phyloP scores from a whole-genome alignment of 1,140 invertebrate species.

The Yoshiicerus persimilis region DNA sequence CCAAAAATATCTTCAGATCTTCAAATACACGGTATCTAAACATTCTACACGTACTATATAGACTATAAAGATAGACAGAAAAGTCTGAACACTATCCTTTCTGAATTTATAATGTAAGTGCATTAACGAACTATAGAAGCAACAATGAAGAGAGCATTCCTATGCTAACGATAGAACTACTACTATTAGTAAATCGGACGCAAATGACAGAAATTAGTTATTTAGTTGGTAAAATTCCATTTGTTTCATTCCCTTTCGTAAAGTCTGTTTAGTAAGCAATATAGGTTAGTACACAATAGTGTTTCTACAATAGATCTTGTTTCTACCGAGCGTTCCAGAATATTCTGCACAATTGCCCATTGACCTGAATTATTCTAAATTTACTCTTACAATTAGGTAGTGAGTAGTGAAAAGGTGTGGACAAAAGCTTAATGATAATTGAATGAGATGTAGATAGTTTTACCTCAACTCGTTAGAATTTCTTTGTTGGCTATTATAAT shows the following conservation, averaged over 20 bases:
- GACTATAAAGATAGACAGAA: neutral
- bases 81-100: neutral
- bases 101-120: neutral
- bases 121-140: neutral
- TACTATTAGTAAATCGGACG: neutral
- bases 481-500: neutral
- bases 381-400: neutral
- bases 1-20: constrained; percentile 12
- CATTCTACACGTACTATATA: neutral
- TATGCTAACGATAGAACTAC: neutral
- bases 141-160: neutral
- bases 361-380: neutral
- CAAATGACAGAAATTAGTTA: neutral
- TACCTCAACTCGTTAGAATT: neutral
- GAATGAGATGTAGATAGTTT: neutral
- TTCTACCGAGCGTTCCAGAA: neutral
- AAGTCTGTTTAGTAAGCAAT: neutral
- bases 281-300: neutral
- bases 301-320: neutral
- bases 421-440: neutral
- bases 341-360: neutral
- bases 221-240: neutral
- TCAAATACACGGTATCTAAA: neutral
- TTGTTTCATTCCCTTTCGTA: constrained; percentile 1
- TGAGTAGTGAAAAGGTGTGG: too few species aligned